Conservation (phyloP, 2,888 invertebrate species). For the Torymus texanus region DNA sequence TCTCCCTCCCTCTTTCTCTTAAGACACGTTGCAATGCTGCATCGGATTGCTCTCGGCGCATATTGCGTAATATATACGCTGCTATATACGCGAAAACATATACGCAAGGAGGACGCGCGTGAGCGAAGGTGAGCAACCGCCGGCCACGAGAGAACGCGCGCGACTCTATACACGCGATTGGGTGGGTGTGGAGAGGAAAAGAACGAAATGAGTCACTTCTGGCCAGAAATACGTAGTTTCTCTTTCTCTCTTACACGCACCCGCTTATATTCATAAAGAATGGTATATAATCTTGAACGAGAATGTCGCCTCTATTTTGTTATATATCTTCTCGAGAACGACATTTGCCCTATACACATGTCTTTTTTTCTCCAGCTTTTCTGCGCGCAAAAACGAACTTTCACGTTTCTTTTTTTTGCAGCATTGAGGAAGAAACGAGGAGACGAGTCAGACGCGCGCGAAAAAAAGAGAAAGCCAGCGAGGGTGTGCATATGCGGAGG, state of each 20-base stretch:
- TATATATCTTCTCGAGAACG: slow-evolving; percentile 6
- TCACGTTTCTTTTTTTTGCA: background rate
- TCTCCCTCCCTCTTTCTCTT: background rate
- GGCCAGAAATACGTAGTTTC: slow-evolving; percentile 50
- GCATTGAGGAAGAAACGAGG: slow-evolving; percentile 9
- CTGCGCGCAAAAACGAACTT: too few relatives aligned
- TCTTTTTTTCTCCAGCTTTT: background rate
- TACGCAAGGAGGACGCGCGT: slow-evolving; percentile 36
- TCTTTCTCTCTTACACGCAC: background rate
- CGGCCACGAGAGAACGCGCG: background rate
- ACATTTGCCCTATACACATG: background rate
- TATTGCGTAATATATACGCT: slow-evolving; percentile 31
- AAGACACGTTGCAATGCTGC: too few relatives aligned
- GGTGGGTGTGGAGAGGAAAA: slow-evolving; percentile 48
- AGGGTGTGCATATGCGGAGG: slow-evolving; percentile 13
- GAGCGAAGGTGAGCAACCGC: slow-evolving; percentile 47
- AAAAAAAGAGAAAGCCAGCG: slow-evolving; percentile 44
- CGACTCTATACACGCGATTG: slow-evolving; percentile 2
- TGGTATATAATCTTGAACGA: too few relatives aligned
- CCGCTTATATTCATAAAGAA: background rate
- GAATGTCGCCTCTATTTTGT: slow-evolving; percentile 21
- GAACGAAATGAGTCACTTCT: slow-evolving; percentile 41
- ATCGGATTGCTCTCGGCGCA: background rate
- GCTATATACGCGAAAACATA: slow-evolving; percentile 38
- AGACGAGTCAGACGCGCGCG: slow-evolving; percentile 5